A percentile compares a stretch with the other conserved stretches of the same genome.
phyloP scores from a whole-genome alignment of 1,140 invertebrate species.

The Hormaphis cornu region DNA sequence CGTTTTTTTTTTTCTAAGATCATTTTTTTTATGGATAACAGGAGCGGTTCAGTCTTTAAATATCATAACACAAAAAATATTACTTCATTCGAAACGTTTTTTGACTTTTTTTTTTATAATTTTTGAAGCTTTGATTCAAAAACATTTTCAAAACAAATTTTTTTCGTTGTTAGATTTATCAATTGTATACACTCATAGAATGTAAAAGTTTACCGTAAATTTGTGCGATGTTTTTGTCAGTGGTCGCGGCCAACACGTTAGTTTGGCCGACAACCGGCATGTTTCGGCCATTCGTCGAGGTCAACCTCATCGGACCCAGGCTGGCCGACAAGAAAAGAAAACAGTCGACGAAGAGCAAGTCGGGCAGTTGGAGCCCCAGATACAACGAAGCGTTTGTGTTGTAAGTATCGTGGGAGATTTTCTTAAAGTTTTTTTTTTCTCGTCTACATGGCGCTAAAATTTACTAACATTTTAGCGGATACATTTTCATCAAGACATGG shows the following conservation, averaged over 20 bases:
- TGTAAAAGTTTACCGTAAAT: no score
- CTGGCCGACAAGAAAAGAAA: slow-evolving; percentile 96
- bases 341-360: slow-evolving; percentile 96
- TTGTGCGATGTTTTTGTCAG: slow-evolving; percentile 46
- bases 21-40: no score
- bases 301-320: slow-evolving; percentile 96
- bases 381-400: slow-evolving; percentile 99
- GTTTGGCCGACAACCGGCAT: slow-evolving; percentile 93
- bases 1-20: no score
- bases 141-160: no score
- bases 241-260: slow-evolving; percentile 94
- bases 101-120: no score
- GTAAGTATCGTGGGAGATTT: slow-evolving; percentile 59
- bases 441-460: slow-evolving; percentile 33
- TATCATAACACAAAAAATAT: no score
- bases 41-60: no score
- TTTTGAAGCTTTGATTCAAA: no score
- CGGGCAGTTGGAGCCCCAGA: slow-evolving; percentile 96
- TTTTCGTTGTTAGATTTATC: no score
- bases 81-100: no score
- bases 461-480: slow-evolving; percentile 33
- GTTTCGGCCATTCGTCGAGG: slow-evolving; percentile 98
- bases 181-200: no score
- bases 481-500: no score
- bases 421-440: not conserved